Conservation (phyloP, 2,113 vertebrate species). For the Synchiropus splendidus region DNA sequence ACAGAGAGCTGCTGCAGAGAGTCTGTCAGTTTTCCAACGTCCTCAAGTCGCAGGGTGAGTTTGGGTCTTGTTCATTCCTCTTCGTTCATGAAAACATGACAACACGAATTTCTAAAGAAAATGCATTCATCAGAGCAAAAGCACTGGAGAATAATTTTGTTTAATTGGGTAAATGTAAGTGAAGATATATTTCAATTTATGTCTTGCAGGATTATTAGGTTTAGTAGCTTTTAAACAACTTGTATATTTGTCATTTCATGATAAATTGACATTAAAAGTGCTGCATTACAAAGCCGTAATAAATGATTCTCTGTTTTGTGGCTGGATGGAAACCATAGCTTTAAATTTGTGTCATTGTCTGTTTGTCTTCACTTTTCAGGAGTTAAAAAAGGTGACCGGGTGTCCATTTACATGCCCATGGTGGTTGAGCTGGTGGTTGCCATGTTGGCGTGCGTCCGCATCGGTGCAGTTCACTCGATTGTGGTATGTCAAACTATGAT, state of each 20-base stretch:
- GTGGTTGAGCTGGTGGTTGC: constrained; percentile 88
- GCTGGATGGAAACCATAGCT: no score
- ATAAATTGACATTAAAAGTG: no score
- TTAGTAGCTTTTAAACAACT: no score
- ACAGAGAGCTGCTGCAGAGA: constrained; percentile 77
- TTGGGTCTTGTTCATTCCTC: not conserved
- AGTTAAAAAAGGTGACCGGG: constrained; percentile 82
- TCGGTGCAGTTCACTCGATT: constrained; percentile 89
- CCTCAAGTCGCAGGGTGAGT: constrained; percentile 75
- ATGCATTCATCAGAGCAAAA: no score
- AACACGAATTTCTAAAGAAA: no score
- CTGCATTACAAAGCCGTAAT: no score
- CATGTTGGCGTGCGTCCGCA: constrained; percentile 89
- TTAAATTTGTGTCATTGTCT: not conserved
- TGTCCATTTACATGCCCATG: constrained; percentile 98
- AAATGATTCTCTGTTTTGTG: no score
- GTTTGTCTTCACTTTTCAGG: constrained; percentile 52
- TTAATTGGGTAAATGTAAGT: no score
- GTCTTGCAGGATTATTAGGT: no score
- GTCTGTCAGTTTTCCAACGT: constrained; percentile 92
- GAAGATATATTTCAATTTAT: no score
- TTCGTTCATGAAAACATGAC: no score
- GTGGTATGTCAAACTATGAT: constrained; percentile 73
- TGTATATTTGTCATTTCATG: not conserved
- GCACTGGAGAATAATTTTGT: no score